phyloP scores from a whole-genome alignment of 2,888 invertebrate species.

The Resseliella maxima region DNA sequence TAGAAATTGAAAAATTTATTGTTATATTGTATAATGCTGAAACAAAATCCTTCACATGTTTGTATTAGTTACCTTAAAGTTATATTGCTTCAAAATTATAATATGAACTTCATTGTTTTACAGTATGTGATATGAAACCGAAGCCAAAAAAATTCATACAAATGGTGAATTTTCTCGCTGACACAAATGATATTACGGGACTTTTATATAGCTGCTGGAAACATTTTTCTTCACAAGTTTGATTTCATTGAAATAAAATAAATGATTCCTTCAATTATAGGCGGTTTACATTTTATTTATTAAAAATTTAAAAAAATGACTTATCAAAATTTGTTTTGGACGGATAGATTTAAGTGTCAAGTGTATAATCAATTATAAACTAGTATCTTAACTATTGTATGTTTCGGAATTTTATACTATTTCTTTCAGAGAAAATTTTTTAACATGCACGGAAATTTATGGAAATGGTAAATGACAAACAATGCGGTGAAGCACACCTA shows the following conservation, averaged over 20 bases:
- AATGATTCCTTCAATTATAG: too few relatives aligned
- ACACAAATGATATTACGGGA: conserved; percentile 33
- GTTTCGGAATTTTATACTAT: too few relatives aligned
- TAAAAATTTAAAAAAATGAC: not conserved
- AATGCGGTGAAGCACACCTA: too few relatives aligned
- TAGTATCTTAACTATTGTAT: too few relatives aligned
- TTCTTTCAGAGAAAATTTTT: too few relatives aligned
- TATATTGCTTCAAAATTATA: not conserved
- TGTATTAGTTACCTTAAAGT: not conserved
- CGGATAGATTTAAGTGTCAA: too few relatives aligned
- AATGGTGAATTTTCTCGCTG: not conserved
- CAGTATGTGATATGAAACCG: not conserved
- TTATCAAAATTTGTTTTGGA: not conserved
- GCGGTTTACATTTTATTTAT: not conserved
- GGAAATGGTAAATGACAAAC: too few relatives aligned
- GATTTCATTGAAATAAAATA: too few relatives aligned
- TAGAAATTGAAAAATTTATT: not conserved
- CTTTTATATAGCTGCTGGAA: conserved; percentile 12
- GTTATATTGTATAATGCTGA: not conserved
- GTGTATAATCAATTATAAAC: too few relatives aligned
- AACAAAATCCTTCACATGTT: not conserved
- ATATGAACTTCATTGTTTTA: not conserved
- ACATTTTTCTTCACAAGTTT: not conserved
- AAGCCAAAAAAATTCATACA: not conserved
- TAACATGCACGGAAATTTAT: too few relatives aligned